phyloP scores from a whole-genome alignment of 2,113 vertebrate species.

The Barbus barbus region DNA sequence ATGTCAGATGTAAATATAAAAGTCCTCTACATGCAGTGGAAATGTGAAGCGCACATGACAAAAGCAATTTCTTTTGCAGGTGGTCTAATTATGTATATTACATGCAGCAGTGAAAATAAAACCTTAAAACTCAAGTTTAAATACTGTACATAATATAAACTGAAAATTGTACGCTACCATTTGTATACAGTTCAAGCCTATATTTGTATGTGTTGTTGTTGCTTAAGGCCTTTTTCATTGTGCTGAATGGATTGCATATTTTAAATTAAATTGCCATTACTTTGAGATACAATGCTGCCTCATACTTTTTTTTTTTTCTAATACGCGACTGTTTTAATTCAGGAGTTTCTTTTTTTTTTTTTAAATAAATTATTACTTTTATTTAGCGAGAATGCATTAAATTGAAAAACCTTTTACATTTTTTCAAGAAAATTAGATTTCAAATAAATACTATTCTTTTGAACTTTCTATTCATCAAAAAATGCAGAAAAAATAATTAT shows the following conservation, averaged over 20 bases:
- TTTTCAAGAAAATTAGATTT: too few relatives aligned
- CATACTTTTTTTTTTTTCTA: neutral
- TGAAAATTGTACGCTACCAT: neutral
- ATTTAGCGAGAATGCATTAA: neutral
- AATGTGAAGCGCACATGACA: neutral
- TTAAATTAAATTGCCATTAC: neutral
- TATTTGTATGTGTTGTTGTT: slow-evolving; percentile 47
- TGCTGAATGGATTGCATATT: slow-evolving; percentile 15
- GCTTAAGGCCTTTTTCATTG: slow-evolving; percentile 43
- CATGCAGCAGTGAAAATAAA: neutral
- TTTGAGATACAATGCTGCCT: neutral
- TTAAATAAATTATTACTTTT: neutral
- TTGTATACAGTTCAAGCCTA: neutral
- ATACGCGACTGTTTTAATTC: neutral
- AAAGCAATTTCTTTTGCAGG: neutral
- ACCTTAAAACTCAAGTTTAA: neutral
- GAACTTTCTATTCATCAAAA: neutral
- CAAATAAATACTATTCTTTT: neutral
- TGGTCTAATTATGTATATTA: neutral
- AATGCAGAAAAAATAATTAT: neutral
- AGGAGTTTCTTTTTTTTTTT: too few relatives aligned
- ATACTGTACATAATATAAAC: neutral
- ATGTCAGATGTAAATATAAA: neutral
- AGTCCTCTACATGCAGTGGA: neutral
- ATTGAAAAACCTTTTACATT: too few relatives aligned